Evolutionary conservation across 1,140 invertebrate species (phyloP), one percentile per base, ranked within the genome.

Genomic region (Papilio glaucus): DNA sequence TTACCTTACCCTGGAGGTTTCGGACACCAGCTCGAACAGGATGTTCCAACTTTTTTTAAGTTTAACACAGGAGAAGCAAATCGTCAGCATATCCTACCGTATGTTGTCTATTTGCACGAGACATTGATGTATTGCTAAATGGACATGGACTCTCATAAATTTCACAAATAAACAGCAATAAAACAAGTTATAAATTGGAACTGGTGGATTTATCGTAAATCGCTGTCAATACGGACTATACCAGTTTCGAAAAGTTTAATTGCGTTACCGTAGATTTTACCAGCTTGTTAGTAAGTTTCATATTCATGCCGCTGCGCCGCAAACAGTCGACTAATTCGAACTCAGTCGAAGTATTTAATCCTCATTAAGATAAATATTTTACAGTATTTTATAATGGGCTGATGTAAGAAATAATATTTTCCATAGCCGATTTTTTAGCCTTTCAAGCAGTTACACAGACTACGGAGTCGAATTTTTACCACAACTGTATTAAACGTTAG

Each of bases 161-260:
- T 18, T 0, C 9, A 24, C 21, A 53, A 24, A 12, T 3, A 53
- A 53, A 53, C 49, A 21, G 21, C 10, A 53, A 53, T 53, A 53
- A 53, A 53, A 53, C 10, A 8, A 49, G 12, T 53, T 4, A 12
- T 24, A 53, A 26, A 53, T 24, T 53, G 12, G 24, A 57, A 57
- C 49, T 24, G 21, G 21, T 57, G 10, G 21, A 57, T 24, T 41
- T 41, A 41, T 57, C 49, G 24, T 10, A 21, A 57, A 57, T 53
- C 49, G 49, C 49, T 53, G 49, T 53, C 49, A 53, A 53, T 53
- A 10, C 49, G 49, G 21, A 53, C 45, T 49, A 49, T 18, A 18
- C 18, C 49, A 24, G 49, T 53, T 53, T 53, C 10, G 18, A 53
- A 53, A 53, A 53, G 49, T 53, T 53, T 53, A 53, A 53, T 53